Conservation (phyloP, 2,888 invertebrate species). For the Polylopha cassiicola region DNA sequence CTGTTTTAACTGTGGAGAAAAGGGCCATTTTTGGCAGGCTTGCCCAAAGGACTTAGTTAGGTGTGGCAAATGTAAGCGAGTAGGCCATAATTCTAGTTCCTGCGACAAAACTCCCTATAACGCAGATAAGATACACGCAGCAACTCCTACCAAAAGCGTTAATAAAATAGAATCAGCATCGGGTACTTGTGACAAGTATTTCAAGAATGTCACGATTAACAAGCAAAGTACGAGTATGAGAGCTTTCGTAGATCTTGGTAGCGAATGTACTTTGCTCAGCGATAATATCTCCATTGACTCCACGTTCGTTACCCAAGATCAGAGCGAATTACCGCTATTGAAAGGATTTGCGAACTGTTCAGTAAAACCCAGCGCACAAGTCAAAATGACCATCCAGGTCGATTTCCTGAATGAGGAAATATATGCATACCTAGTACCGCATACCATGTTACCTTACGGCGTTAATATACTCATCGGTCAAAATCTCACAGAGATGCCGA, state of each 20-base stretch:
- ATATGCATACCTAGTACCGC: background rate
- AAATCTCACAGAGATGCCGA: background rate
- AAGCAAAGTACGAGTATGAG: background rate
- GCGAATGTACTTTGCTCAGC: conserved; percentile 1
- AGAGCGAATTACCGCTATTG: background rate
- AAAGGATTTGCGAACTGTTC: background rate
- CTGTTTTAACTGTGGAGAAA: conserved; percentile 12
- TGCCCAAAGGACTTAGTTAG: conserved; percentile 4
- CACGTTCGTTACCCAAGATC: background rate
- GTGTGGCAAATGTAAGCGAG: conserved; percentile 2
- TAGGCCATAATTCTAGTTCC: background rate
- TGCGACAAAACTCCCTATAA: background rate
- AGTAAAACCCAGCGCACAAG: conserved; percentile 1
- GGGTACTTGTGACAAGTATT: background rate
- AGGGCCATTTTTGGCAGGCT: background rate
- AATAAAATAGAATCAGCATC: background rate
- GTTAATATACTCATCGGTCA: background rate
- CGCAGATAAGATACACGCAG: background rate
- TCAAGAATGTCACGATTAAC: background rate
- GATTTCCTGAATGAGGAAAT: background rate
- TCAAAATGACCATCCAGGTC: background rate
- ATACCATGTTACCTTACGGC: background rate
- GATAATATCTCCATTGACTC: background rate
- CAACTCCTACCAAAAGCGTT: background rate
- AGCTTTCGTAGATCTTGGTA: conserved; percentile 1